Evolutionary conservation across 2,113 vertebrate species (phyloP).

Genomic region (Alectura lathami): DNA sequence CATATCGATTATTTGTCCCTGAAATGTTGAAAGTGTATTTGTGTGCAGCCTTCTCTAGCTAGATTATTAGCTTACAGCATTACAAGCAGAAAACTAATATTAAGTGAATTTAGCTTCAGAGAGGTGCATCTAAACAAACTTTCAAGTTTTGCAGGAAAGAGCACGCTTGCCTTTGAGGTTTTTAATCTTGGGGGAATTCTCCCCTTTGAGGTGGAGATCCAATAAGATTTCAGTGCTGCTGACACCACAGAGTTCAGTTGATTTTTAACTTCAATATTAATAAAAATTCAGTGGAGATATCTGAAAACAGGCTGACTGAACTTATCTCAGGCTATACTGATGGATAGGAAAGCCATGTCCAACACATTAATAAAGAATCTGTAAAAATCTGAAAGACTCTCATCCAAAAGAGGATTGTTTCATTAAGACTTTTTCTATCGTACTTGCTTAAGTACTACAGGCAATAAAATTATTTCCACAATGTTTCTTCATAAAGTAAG

Average conservation of each 20-base stretch:
- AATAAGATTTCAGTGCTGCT: background rate
- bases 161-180: rapidly evolving
- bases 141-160: background rate
- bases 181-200: background rate
- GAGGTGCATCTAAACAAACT: background rate
- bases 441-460: slow-evolving; percentile 41
- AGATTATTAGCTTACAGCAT: background rate
- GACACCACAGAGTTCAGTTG: background rate
- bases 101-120: background rate
- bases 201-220: background rate
- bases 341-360: background rate
- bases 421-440: slow-evolving; percentile 34
- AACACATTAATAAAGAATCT: background rate
- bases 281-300: background rate
- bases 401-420: background rate
- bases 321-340: background rate
- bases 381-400: background rate
- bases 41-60: background rate
- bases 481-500: slow-evolving; percentile 60
- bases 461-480: slow-evolving; percentile 67
- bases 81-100: background rate
- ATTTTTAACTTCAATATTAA: background rate
- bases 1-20: background rate
- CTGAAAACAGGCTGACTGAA: background rate
- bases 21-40: background rate